These are phyloP conservation scores for Drosophila orosa DNA, from an alignment of 1,140 invertebrate genomes.

Conservation along the genomic window DNA sequence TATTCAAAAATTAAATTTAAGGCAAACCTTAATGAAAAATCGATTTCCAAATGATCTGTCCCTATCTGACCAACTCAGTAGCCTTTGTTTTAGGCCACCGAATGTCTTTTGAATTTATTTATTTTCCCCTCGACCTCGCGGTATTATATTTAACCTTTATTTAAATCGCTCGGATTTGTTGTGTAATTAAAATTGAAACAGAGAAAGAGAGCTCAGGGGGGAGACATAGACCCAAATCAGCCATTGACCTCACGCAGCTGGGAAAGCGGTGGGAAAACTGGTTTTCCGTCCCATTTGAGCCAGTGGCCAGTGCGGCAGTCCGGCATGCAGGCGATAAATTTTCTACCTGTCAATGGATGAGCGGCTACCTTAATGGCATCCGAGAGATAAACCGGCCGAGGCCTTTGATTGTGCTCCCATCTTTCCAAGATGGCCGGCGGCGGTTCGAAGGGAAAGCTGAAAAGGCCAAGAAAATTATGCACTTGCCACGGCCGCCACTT, in stretches of 20 bases:
- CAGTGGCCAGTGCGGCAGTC: conserved; percentile 30
- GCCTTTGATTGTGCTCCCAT: conserved; percentile 56
- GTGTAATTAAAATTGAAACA: conserved; percentile 67
- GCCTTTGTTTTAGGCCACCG: conserved; percentile 48
- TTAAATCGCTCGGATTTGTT: conserved; percentile 64
- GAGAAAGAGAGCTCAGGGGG: neutral
- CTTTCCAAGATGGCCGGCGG: conserved; percentile 38
- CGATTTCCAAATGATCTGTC: conserved; percentile 14
- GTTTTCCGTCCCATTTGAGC: conserved; percentile 57
- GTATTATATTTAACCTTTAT: conserved; percentile 48
- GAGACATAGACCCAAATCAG: conserved; percentile 54
- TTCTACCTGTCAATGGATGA: conserved; percentile 83
- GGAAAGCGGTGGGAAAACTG: conserved; percentile 54
- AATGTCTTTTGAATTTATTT: conserved; percentile 24
- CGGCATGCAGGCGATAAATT: conserved; percentile 73
- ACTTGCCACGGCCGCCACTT: conserved; percentile 31
- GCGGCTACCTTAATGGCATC: conserved; percentile 79
- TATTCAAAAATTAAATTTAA: neutral
- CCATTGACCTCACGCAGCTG: conserved; percentile 76
- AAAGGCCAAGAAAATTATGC: conserved; percentile 21
- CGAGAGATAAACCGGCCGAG: conserved; percentile 68
- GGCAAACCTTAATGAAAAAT: conserved; percentile 17
- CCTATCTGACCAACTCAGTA: conserved; percentile 39
- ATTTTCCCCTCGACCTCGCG: neutral
- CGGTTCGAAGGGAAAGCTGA: conserved; percentile 26